These are phyloP conservation scores for Callipepla squamata DNA, from an alignment of 2,113 vertebrate genomes.

Conservation along the genomic window DNA sequence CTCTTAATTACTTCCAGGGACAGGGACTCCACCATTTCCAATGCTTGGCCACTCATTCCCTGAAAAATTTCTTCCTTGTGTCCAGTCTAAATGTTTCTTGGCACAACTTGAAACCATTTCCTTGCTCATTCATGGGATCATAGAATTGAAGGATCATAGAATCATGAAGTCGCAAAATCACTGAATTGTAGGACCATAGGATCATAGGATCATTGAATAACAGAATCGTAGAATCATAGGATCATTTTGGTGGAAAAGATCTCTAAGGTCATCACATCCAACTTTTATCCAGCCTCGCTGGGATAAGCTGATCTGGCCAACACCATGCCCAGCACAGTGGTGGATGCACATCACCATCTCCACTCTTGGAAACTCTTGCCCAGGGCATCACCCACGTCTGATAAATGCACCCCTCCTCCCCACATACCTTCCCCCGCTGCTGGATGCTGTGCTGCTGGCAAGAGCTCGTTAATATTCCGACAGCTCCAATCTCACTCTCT, in stretches of 20 bases:
- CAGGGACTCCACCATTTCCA: background rate
- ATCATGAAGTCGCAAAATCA: background rate
- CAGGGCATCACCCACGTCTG: background rate
- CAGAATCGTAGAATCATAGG: background rate
- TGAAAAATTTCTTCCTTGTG: background rate
- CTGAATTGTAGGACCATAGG: too few relatives aligned
- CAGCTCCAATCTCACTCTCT: background rate
- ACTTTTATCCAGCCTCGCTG: background rate
- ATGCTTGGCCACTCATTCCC: background rate
- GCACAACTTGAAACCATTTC: background rate
- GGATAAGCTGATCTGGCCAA: background rate
- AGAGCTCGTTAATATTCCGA: slow-evolving; percentile 65
- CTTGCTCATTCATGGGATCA: background rate
- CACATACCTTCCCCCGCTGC: rapidly evolving
- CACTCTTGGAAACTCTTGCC: background rate
- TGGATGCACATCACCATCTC: background rate
- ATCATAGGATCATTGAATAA: background rate
- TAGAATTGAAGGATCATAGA: background rate
- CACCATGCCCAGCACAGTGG: rapidly evolving
- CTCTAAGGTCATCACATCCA: background rate
- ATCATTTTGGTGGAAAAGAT: background rate
- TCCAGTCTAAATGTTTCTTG: background rate
- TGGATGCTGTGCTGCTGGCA: background rate
- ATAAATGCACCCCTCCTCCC: background rate
- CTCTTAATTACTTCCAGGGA: background rate